Evolutionary conservation across 2,888 invertebrate species (phyloP), one percentile per base, ranked within the genome.

Genomic region (Eupithecia exiguata): DNA sequence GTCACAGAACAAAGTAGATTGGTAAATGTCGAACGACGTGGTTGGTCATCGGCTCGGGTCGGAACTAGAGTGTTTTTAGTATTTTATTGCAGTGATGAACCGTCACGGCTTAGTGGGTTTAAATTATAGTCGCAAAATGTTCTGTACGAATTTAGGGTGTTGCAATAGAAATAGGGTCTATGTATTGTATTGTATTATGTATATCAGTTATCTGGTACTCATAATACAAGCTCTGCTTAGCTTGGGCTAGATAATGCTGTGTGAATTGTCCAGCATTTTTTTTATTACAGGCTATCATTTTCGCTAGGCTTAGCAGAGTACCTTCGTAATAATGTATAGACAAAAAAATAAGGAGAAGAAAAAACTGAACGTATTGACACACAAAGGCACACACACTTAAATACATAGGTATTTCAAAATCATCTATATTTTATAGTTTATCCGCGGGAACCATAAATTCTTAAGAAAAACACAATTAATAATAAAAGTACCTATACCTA

Each of bases 1-100:
- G 91, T 92, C 93, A 91, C 87, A 84, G 83, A 85, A 88, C 89
- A 89, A 89, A 88, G 89, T 91, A 88, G 87, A 43, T 66, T n/a
- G 66, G 66, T 65, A 66, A 40, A 38, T 62, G 35, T 40, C 38
- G 66, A 66, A 66, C 66, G 43, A 66, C 38, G 66, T 63, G 62
- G 16, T n/a, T n/a, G 63, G 38, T 65, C 38, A 65, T 36, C 63
- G 63, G 63, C 7, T 65, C 58, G 58, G 58, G 58, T 61, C 30
- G 5, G 61, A 61, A n/a, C 46, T 46, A 53, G 49, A n/a, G 49
- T 53, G 49, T 53, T 21, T 53, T 21, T 21, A 53, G 49, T 53
- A 21, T 53, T 53, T 53, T 53, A 21, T 53, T n/a, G n/a, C 10
- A n/a, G 49, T 10, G 49, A 53, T 53, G n/a, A 21, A 53, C n/a